Evolutionary conservation across 30 jellyfish, hydroid and myxozoan genomes (phyloP), one percentile per base, ranked within the genome.

Genomic region (Chironex yamaguchii): DNA sequence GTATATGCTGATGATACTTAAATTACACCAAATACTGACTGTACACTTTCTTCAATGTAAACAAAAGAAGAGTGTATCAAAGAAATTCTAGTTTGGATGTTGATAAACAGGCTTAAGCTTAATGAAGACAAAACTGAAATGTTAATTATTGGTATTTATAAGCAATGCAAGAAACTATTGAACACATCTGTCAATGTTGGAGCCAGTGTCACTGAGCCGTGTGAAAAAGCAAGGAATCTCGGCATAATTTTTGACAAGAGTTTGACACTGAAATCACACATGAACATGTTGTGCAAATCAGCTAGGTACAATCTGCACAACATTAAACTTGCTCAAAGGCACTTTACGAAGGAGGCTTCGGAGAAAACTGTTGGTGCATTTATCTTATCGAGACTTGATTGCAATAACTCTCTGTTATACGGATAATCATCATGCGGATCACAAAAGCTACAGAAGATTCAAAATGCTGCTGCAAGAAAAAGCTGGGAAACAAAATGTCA

Each of bases 291-390:
- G 80, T 67, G 81, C 87, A 68, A 82, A 82, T 67, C 93, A 42
- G 93, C 93, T 52, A 63, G 91, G 50, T 81, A 81, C 50, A 75
- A 81, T 49, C 75, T 81, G 76, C 84, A 81, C 84, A 81, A 63
- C 91, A 62, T 81, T 33, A 35, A 48, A 75, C 84, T 63, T 36
- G 48, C 90, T 58, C 81, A 71, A 36, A 63, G 84, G 30, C 67
- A 3, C 84, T 84, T 80, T 23, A 48, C 90, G 17, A 79, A 62
- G 79, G 90, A 54, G 32, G 82, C 91, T 80, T 74, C 91, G 34
- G 83, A 65, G 31, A 65, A 82, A 51, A 85, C 92, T 49, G 34
- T 76, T 52, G 76, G 67, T 23, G 84, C 71, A 22, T 71, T 71
- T 54, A 32, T n/a, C 71, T n/a, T 54, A 32, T 54, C 71, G 25